Conservation (phyloP, 1,140 invertebrate species). For the Rhyacophila brunnea region DNA sequence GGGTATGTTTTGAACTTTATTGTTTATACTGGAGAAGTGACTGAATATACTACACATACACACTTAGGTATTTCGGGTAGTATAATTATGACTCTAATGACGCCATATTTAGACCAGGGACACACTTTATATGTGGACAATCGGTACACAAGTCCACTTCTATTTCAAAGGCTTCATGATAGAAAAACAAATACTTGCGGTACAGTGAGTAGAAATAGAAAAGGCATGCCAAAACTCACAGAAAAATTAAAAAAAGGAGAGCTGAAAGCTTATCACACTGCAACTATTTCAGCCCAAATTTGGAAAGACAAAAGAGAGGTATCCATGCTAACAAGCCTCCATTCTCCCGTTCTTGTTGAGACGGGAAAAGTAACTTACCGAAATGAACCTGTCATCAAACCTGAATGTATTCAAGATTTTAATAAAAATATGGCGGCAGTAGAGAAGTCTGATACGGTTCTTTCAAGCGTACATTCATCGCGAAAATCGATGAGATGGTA, state of each 20-base stretch:
- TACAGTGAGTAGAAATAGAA: conserved; percentile 38
- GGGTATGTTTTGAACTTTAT: conserved; percentile 30
- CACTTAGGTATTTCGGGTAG: conserved; percentile 31
- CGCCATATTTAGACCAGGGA: conserved; percentile 36
- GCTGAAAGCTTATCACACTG: conserved; percentile 24
- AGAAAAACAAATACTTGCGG: conserved; percentile 38
- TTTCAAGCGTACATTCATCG: conserved; percentile 33
- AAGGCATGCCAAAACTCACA: conserved; percentile 38
- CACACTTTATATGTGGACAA: conserved; percentile 45
- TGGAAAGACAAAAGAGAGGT: conserved; percentile 40
- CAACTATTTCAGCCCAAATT: conserved; percentile 37
- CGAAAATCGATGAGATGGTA: conserved; percentile 39
- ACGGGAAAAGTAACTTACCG: too few relatives aligned
- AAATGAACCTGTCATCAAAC: conserved; percentile 33
- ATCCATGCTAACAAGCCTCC: conserved; percentile 37
- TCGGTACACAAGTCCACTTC: conserved; percentile 42
- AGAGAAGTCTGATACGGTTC: conserved; percentile 40
- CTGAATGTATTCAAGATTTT: conserved; percentile 36
- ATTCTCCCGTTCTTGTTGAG: conserved; percentile 24
- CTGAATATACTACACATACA: neutral
- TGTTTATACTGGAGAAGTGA: conserved; percentile 22
- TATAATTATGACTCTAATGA: conserved; percentile 39
- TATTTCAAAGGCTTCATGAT: conserved; percentile 36
- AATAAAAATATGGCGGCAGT: conserved; percentile 41
- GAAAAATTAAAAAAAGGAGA: conserved; percentile 35